Percentiles rank a stretch among this genome's conserved stretches.
phyloP scores from a whole-genome alignment of 2,113 vertebrate species.

The Redunca redunca region DNA sequence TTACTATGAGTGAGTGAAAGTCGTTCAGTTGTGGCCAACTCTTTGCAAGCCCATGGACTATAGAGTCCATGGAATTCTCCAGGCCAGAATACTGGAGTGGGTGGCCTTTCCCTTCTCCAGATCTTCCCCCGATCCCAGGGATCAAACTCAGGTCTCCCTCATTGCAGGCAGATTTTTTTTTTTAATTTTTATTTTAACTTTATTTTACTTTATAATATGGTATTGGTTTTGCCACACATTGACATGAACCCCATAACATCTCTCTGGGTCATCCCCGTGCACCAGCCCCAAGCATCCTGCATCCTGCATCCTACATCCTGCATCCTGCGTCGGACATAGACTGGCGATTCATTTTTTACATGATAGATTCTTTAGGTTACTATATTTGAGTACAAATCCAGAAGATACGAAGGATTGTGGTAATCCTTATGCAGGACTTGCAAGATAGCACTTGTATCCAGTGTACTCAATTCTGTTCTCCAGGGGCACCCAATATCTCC shows the following conservation, averaged over 20 bases:
- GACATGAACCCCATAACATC: too few species aligned
- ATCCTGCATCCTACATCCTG: too few species aligned
- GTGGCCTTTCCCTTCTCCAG: not conserved
- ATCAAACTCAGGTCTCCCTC: not conserved
- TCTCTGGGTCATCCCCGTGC: too few species aligned
- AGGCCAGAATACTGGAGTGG: not conserved
- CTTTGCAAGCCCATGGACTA: not conserved
- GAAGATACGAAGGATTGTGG: not conserved
- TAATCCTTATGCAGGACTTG: not conserved
- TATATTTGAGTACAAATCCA: not conserved
- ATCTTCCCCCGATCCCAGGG: not conserved
- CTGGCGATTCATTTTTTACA: too few species aligned
- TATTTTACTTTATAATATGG: too few species aligned
- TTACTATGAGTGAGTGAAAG: not conserved
- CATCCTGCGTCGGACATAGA: too few species aligned
- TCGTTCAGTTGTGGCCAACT: fast-evolving
- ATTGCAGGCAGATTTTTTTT: not conserved
- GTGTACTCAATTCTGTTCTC: not conserved
- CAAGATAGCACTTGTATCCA: too few species aligned
- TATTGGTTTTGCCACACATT: too few species aligned
- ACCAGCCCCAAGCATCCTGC: too few species aligned
- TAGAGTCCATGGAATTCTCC: not conserved
- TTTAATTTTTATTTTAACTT: too few species aligned
- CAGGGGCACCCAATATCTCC: not conserved
- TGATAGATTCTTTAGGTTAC: not conserved